Conservation (phyloP, 1,140 invertebrate genomes). For the Gyrodactylus salaris region DNA sequence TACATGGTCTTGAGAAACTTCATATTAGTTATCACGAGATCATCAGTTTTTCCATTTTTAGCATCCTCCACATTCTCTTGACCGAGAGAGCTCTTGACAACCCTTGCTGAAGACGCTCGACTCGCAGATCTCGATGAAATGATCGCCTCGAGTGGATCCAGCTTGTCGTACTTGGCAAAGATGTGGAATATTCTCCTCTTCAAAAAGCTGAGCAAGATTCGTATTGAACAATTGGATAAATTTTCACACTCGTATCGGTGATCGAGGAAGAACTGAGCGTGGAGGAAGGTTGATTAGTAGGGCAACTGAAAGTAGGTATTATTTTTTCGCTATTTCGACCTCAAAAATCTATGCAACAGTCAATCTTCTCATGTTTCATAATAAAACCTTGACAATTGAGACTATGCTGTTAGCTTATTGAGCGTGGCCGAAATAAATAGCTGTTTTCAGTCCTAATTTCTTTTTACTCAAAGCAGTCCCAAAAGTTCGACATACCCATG, state of each 20-base stretch:
- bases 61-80: not conserved
- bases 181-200: not conserved
- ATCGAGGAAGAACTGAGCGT: not conserved
- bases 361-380: too few species aligned
- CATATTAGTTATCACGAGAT: not conserved
- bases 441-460: too few species aligned
- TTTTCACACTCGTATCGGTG: not conserved
- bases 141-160: not conserved
- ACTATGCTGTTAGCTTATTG: too few species aligned
- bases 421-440: too few species aligned
- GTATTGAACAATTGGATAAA: not conserved
- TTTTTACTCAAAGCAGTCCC: not conserved
- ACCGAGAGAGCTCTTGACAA: not conserved
- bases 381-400: too few species aligned
- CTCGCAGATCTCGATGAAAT: not conserved
- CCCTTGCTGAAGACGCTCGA: not conserved
- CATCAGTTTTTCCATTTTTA: too few species aligned
- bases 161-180: not conserved
- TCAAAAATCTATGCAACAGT: too few species aligned
- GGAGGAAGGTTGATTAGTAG: too few species aligned
- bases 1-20: not conserved
- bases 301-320: too few species aligned
- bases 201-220: not conserved
- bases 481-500: conserved; percentile 2
- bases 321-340: too few species aligned